Evolutionary conservation across 2,797 vertebrate genomes (phyloP), one percentile per base, ranked within the genome.

Genomic region (Sebastes steindachneri): DNA sequence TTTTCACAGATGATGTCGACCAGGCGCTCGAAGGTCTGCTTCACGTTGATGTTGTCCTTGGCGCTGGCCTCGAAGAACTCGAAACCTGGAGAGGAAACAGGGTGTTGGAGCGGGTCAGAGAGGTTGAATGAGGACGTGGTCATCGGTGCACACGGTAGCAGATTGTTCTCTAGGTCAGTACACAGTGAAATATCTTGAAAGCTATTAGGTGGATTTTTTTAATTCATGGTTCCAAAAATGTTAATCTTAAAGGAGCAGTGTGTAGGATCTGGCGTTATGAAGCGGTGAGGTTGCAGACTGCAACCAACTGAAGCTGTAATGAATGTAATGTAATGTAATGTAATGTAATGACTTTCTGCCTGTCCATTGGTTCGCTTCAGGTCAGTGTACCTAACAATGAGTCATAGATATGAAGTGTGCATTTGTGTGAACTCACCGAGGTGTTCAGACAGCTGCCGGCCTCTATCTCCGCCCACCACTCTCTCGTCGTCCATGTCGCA

Each of bases 1-100:
- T 99, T 99, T 95, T 99, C 98, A 0, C 98, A 99, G 94, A 99
- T 99, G 94, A 99, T 97, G 77, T 99, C 98, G 35, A 99, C 98
- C 92, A 99, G 96, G 7, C 98, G 95, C 95, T 99, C 98, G 3
- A 99, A 99, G 77, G 98, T 99, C 93, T 99, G 98, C 95, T 99
- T 99, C 74, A 99, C 98, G 1, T 99, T 99, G 91, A 99, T 98
- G 95, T 99, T 99, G 96, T 99, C 98, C 93, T 99, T 99, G 84
- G 98, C 98, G 4, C 98, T 99, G 75, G 97, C 97, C 94, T 99
- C 98, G 2, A 99, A 99, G 89, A 96, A 99, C 92, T 99, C 97
- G 5, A 99, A 99, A 3, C 98, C 98, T 99, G 86, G 7, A 25
- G 26, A 4, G 26, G 57, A 62, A 73, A 79, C 4, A 29, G 11